Evolutionary conservation across 1,140 invertebrate genomes (phyloP).

Genomic region (Hesperophylax magnus): DNA sequence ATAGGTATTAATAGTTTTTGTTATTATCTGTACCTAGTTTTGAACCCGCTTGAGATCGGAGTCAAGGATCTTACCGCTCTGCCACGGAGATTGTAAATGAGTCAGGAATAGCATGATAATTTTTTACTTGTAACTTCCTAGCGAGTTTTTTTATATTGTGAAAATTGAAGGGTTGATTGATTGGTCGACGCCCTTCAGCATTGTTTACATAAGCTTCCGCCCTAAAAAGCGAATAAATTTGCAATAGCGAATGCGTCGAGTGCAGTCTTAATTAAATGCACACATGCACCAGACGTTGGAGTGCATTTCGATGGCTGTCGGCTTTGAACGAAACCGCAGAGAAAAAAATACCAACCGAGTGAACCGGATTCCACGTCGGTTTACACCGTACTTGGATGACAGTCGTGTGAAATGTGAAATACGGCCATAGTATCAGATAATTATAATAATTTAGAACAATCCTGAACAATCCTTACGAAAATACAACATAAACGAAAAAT

Average conservation of each 20-base stretch:
- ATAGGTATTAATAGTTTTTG: too few species aligned
- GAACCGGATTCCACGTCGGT: slow-evolving; percentile 48
- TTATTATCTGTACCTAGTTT: too few species aligned
- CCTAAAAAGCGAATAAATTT: not conserved
- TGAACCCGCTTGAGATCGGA: too few species aligned
- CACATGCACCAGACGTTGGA: not conserved
- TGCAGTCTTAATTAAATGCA: not conserved
- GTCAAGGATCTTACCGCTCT: not conserved
- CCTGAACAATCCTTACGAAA: too few species aligned
- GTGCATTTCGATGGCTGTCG: not conserved
- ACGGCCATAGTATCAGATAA: not conserved
- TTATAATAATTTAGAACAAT: too few species aligned
- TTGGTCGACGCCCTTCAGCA: not conserved
- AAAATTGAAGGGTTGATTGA: too few species aligned
- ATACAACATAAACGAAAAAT: too few species aligned
- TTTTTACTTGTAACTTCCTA: too few species aligned
- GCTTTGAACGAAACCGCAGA: slow-evolving; percentile 38
- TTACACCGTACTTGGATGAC: slow-evolving; percentile 46
- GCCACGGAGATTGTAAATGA: not conserved
- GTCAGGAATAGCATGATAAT: too few species aligned
- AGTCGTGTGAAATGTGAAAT: slow-evolving; percentile 32
- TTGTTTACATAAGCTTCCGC: not conserved
- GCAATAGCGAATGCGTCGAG: not conserved
- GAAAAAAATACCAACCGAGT: slow-evolving; percentile 24
- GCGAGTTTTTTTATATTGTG: too few species aligned